These are phyloP conservation scores for Aplysina aerophoba DNA, from an alignment of 37 sponge, comb jelly and placozoan genomes.

Conservation along the genomic window DNA sequence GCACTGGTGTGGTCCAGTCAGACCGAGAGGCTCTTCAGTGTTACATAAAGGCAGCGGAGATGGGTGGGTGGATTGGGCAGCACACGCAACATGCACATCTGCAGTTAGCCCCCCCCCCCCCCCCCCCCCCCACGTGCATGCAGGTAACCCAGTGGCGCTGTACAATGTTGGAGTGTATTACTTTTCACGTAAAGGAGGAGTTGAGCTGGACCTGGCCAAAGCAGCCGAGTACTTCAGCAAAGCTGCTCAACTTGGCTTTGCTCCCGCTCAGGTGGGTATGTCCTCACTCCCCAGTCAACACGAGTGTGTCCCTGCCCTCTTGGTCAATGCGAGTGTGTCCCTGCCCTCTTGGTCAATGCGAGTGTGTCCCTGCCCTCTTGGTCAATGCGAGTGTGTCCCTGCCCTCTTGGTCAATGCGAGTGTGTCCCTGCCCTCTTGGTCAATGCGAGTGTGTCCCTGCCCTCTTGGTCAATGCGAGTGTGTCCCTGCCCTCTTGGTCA, in stretches of 20 bases:
- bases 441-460: no score
- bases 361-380: no score
- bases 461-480: no score
- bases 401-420: no score
- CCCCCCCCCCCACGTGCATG: slow-evolving; percentile 23
- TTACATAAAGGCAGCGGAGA: slow-evolving; percentile 64
- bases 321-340: no score
- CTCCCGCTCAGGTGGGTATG: slow-evolving; percentile 75
- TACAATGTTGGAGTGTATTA: slow-evolving; percentile 83
- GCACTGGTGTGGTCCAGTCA: slow-evolving; percentile 75
- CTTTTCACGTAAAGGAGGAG: slow-evolving; percentile 88
- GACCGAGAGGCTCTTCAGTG: slow-evolving; percentile 61
- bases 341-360: no score
- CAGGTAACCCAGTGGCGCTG: slow-evolving; percentile 68
- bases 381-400: no score
- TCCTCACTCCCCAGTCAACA: no score
- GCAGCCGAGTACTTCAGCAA: slow-evolving; percentile 72
- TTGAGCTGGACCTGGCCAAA: slow-evolving; percentile 63
- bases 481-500: no score
- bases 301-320: no score
- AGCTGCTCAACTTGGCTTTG: slow-evolving; percentile 71
- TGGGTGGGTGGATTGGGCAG: slow-evolving; percentile 29
- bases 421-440: not conserved
- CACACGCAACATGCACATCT: not conserved
- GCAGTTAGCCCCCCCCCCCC: not conserved